Percentiles rank a stretch among this genome's conserved stretches.
phyloP scores from a whole-genome alignment of 2,888 invertebrate species.

The Drosophila hamatofila region DNA sequence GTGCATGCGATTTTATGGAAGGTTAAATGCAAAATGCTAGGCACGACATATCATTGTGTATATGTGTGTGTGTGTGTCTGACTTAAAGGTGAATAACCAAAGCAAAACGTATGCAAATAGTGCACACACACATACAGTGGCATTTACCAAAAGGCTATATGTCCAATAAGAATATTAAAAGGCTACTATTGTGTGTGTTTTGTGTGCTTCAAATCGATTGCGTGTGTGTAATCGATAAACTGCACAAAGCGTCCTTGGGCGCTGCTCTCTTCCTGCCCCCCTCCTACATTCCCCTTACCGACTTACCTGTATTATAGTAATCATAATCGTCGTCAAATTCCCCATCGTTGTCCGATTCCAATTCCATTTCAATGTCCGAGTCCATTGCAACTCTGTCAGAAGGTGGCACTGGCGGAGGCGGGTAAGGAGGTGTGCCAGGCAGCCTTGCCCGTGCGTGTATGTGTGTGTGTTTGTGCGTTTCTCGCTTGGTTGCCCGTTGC shows the following conservation, averaged over 20 bases:
- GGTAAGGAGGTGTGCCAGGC: slow-evolving; percentile 14
- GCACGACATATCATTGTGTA: slow-evolving; percentile 8
- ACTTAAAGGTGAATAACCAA: slow-evolving; percentile 74
- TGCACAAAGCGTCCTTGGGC: slow-evolving; percentile 44
- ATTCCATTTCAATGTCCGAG: slow-evolving; percentile 91
- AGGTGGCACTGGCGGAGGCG: neutral
- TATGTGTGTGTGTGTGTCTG: slow-evolving; percentile 22
- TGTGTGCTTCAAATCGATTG: slow-evolving; percentile 57
- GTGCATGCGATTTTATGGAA: slow-evolving; percentile 50
- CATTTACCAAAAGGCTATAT: neutral
- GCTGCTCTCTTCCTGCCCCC: neutral
- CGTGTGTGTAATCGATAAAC: slow-evolving; percentile 52
- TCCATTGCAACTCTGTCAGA: slow-evolving; percentile 85
- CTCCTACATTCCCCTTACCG: accelerated
- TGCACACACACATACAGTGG: slow-evolving; percentile 10
- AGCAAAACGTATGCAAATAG: slow-evolving; percentile 56
- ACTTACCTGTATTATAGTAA: slow-evolving; percentile 89
- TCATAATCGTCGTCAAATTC: slow-evolving; percentile 89
- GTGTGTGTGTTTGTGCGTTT: slow-evolving; percentile 29
- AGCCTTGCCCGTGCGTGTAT: slow-evolving; percentile 35
- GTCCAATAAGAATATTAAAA: slow-evolving; percentile 35
- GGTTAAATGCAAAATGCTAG: slow-evolving; percentile 60
- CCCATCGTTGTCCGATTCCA: slow-evolving; percentile 93
- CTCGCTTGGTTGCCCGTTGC: slow-evolving; percentile 45
- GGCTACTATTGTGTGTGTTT: slow-evolving; percentile 23